phyloP scores from a whole-genome alignment of 2,113 vertebrate genomes.

The Cebidichthys violaceus region DNA sequence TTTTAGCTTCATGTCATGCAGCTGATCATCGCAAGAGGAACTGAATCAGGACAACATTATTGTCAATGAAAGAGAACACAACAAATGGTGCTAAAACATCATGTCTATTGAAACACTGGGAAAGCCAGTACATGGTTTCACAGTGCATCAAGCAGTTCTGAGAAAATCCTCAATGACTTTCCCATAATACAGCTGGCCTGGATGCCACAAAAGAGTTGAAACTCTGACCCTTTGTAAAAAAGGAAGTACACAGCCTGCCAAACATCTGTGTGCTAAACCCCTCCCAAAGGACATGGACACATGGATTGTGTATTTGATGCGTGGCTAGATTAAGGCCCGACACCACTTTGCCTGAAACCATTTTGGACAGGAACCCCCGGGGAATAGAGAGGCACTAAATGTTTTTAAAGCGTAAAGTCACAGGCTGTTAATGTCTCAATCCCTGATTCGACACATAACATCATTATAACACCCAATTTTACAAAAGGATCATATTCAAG shows the following conservation, averaged over 20 bases:
- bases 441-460: background rate
- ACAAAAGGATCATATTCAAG: background rate
- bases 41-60: too few relatives aligned
- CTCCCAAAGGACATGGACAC: slow-evolving; percentile 49
- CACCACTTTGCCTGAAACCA: slow-evolving; percentile 35
- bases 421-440: slow-evolving; percentile 16
- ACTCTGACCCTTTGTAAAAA: slow-evolving; percentile 38
- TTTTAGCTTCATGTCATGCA: too few relatives aligned
- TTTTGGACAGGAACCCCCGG: slow-evolving; percentile 20
- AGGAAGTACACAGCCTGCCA: slow-evolving; percentile 24
- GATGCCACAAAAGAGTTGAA: slow-evolving; percentile 1
- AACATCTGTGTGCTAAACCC: slow-evolving; percentile 48
- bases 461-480: background rate
- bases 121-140: slow-evolving; percentile 10
- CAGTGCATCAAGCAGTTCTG: slow-evolving; percentile 32
- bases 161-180: slow-evolving; percentile 20
- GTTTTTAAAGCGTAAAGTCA: slow-evolving; percentile 26
- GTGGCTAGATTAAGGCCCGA: too few relatives aligned
- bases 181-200: slow-evolving; percentile 14
- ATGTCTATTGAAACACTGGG: background rate
- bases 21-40: too few relatives aligned
- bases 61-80: background rate
- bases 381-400: slow-evolving; percentile 27
- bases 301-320: too few relatives aligned
- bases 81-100: background rate